Evolutionary conservation across 2,888 invertebrate genomes (phyloP), one percentile per base, ranked within the genome.

Genomic region (Stenurella melanura): DNA sequence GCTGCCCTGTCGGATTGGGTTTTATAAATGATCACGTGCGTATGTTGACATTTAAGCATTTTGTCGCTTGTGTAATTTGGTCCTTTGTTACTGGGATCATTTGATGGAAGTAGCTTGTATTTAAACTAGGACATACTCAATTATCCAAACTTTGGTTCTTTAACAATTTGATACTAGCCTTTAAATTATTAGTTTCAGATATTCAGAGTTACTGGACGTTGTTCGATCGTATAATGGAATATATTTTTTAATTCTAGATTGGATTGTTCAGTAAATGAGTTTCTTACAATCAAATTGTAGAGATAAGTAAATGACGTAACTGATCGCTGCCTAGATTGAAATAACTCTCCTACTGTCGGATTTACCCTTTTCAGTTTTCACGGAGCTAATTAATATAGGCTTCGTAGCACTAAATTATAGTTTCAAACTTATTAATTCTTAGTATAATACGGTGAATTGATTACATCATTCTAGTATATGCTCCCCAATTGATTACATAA

Each of bases 11-110:
- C 69, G 30, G 57, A 57, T 69, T 57, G 30, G 57, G 69, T 69
- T 69, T 57, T 69, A 34, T 69, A 69, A 69, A 69, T 69, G 50
- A 69, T 57, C 17, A 57, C 58, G 26, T 12, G 34, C 57, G n/a
- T 19, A 38, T 57, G 26, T 69, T 57, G 57, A 58, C 58, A 54
- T 69, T 57, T 57, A 7, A 57, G 7, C 1, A 42, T 66, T 69
- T 69, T 69, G 69, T 57, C 42, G 42, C 38, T 30, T 56, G n/a
- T 18, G 57, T 50, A 34, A 38, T 57, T 57, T 54, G 18, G 56
- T 21, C 54, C 58, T 57, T 19, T 57, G 58, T 19, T 57, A 57
- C 30, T 18, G 69, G 58, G 69, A 18, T 17, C 18, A 26, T 34
- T 69, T 15, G 18, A 7, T 64, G 42, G 38, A 21, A 19, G 2